Base-by-base conservation (phyloP, 2,797 vertebrate species). In the Macropodus opercularis region DNA sequence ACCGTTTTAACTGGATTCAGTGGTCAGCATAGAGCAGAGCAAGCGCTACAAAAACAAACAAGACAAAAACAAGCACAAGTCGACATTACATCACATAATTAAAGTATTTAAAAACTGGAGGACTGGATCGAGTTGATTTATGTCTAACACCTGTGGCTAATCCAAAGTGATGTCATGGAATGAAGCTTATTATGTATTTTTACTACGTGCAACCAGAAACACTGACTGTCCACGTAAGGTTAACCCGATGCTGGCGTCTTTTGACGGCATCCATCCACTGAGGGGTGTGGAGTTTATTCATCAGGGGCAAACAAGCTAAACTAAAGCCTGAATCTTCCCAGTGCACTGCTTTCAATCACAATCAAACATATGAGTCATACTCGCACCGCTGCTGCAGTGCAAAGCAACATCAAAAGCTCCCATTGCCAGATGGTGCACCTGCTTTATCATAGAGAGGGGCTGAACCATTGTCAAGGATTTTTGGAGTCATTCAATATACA, bases 401-500 rank as follows among this genome's bases (percentile, higher is more conserved):
- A 53, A 56, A 66, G 47, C 56, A 34, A 53, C 61, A 42, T 55
- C 34, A 46, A 56, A 61, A 69, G 70, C 77, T 79, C 47, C 63
- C 17, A 17, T n/a, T 63, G 56, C 72, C 83, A 81, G 75, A 87
- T 80, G 74, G 67, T 77, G 84, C 86, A 89, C 87, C 86, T 90
- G 89, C 80, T 82, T 36, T 31, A n/a, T 56, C 44, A 41, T 10
- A 18, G 58, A 48, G 38, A 10, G 26, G 29, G 51, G 51, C 38
- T 41, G 29, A 62, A 53, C 59, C 42, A 62, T 62, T 6, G 40
- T 68, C 53, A 42, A 64, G 54, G 62, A 69, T 75, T 67, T 72
- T 64, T 22, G n/a, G 4, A 22, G 71, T 60, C 40, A 58, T 63
- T 67, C 23, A 71, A 36, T 38, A 43, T 40, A 54, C 51, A 29